These are phyloP conservation scores for Parotocinclus haroldoi DNA, from an alignment of 2,797 vertebrate species.

Conservation along the genomic window DNA sequence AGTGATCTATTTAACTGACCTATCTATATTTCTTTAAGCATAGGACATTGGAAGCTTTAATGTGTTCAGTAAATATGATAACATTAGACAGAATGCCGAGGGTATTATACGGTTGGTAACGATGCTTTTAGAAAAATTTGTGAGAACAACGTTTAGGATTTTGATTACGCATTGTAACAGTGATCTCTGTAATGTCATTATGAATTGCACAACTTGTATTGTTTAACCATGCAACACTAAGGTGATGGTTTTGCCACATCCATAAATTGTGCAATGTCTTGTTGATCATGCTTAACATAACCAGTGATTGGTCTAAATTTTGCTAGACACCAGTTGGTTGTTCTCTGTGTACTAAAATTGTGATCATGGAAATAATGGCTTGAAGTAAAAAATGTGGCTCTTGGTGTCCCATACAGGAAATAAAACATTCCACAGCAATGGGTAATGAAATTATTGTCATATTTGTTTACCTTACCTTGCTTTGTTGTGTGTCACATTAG, in stretches of 20 bases:
- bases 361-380: slow-evolving; percentile 40
- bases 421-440: slow-evolving; percentile 46
- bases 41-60: slow-evolving; percentile 40
- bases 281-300: slow-evolving; percentile 40
- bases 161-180: slow-evolving; percentile 42
- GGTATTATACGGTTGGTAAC: slow-evolving; percentile 21
- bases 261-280: slow-evolving; percentile 46
- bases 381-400: slow-evolving; percentile 40
- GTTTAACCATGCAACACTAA: slow-evolving; percentile 37
- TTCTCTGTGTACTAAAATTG: slow-evolving; percentile 42
- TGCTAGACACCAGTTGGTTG: slow-evolving; percentile 39
- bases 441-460: neutral
- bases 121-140: slow-evolving; percentile 35
- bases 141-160: slow-evolving; percentile 28
- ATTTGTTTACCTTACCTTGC: neutral
- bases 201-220: slow-evolving; percentile 40
- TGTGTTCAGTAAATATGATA: slow-evolving; percentile 56
- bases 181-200: slow-evolving; percentile 46
- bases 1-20: slow-evolving; percentile 37
- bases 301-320: slow-evolving; percentile 32
- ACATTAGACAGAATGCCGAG: slow-evolving; percentile 17
- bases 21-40: slow-evolving; percentile 34
- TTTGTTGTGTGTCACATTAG: no score
- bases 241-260: slow-evolving; percentile 30
- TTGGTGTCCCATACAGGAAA: slow-evolving; percentile 46